Evolutionary conservation across 2,888 invertebrate species (phyloP).

Genomic region (Allacma fusca): DNA sequence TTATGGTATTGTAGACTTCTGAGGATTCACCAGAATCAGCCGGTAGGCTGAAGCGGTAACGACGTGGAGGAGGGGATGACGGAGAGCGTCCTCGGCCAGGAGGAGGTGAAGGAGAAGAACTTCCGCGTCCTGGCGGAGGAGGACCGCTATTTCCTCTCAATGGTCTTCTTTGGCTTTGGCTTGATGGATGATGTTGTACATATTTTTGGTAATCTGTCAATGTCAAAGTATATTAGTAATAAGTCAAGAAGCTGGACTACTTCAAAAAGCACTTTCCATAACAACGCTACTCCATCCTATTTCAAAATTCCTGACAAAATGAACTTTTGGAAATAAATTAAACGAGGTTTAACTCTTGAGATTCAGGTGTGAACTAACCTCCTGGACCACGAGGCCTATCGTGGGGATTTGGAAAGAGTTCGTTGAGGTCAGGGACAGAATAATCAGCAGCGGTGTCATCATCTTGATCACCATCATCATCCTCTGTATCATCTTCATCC

Average conservation of each 20-base stretch:
- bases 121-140: not conserved
- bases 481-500: constrained; percentile 39
- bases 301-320: too few relatives aligned
- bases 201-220: constrained; percentile 17
- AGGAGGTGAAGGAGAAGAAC: constrained; percentile 4
- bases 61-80: constrained; percentile 13
- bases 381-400: constrained; percentile 38
- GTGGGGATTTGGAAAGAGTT: constrained; percentile 43
- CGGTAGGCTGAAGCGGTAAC: constrained; percentile 8
- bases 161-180: not conserved
- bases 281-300: not conserved
- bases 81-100: constrained; percentile 2
- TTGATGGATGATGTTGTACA: not conserved
- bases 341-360: too few relatives aligned
- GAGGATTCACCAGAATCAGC: not conserved
- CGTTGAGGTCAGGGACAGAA: constrained; percentile 42
- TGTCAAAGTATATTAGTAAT: not conserved
- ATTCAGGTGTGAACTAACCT: constrained; percentile 26
- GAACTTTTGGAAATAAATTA: too few relatives aligned
- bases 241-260: not conserved
- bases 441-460: constrained; percentile 29
- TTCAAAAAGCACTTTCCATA: not conserved
- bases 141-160: not conserved
- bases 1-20: constrained; percentile 21
- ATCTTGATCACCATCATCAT: constrained; percentile 38